Conservation (phyloP, 2,113 vertebrate species). For the Channa argus region DNA sequence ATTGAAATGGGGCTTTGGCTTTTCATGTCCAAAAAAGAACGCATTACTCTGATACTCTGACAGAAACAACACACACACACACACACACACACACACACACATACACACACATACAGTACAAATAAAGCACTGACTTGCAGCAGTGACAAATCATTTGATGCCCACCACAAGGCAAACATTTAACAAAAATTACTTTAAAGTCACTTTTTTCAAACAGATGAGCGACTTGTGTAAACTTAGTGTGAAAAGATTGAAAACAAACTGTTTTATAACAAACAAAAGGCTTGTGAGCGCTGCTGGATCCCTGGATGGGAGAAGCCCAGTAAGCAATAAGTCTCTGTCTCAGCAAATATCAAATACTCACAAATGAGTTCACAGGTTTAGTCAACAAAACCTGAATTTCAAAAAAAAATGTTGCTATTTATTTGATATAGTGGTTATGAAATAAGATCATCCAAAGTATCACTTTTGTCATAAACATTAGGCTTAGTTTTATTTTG, state of each 20-base stretch:
- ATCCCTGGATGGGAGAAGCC: constrained; percentile 24
- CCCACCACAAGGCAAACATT: constrained; percentile 26
- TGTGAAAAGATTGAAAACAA: constrained; percentile 36
- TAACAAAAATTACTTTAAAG: constrained; percentile 15
- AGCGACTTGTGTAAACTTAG: constrained; percentile 24
- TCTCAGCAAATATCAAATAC: constrained; percentile 32
- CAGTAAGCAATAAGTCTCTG: constrained; percentile 21
- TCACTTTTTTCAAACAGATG: constrained; percentile 18
- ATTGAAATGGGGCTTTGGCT: constrained; percentile 51
- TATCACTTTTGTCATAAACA: not conserved
- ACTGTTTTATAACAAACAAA: constrained; percentile 24
- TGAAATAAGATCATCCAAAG: no score
- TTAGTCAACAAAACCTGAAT: not conserved
- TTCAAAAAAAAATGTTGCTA: not conserved
- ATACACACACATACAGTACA: not conserved
- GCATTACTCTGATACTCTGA: constrained; percentile 44
- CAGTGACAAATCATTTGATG: constrained; percentile 7
- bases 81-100: not conserved
- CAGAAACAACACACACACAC: constrained; percentile 27
- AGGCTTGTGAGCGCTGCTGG: constrained; percentile 5
- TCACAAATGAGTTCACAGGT: not conserved
- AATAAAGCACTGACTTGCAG: not conserved
- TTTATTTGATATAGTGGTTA: not conserved
- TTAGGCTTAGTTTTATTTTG: not conserved
- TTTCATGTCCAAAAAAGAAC: constrained; percentile 47